Conservation (phyloP, 2,113 vertebrate genomes). For the Numenius arquata region DNA sequence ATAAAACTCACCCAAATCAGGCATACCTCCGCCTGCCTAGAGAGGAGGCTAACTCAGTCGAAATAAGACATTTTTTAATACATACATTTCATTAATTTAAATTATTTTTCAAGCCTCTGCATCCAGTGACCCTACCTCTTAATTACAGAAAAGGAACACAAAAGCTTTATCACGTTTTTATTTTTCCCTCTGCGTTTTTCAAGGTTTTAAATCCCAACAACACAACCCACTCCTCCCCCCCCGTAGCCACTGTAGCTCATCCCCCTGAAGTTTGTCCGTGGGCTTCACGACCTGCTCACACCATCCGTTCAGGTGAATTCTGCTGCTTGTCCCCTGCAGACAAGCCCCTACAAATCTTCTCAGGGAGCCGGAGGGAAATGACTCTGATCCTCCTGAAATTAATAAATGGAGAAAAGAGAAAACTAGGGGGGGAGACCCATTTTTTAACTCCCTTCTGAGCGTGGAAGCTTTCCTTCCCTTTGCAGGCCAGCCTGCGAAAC, state of each 20-base stretch:
- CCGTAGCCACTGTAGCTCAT: not conserved
- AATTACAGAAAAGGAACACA: too few species aligned
- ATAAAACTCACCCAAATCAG: too few species aligned
- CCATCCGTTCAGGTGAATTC: not conserved
- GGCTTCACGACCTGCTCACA: not conserved
- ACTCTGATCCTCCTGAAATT: not conserved
- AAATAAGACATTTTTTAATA: too few species aligned
- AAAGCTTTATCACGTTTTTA: too few species aligned
- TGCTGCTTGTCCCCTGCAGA: not conserved
- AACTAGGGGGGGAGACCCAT: not conserved
- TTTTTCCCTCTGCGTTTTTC: too few species aligned
- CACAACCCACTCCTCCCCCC: too few species aligned
- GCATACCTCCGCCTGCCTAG: too few species aligned
- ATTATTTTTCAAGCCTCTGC: too few species aligned
- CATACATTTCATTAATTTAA: too few species aligned
- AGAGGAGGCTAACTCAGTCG: too few species aligned
- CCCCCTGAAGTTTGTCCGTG: fast-evolving
- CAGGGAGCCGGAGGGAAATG: not conserved
- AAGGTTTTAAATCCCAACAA: too few species aligned
- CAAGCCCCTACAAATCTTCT: not conserved
- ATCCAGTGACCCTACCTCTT: too few species aligned
- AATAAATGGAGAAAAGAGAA: not conserved
- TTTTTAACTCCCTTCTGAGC: not conserved
- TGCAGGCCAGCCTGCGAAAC: not conserved
- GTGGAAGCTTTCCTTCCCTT: not conserved